phyloP scores from a whole-genome alignment of 2,113 vertebrate species.

The Garra rufa region DNA sequence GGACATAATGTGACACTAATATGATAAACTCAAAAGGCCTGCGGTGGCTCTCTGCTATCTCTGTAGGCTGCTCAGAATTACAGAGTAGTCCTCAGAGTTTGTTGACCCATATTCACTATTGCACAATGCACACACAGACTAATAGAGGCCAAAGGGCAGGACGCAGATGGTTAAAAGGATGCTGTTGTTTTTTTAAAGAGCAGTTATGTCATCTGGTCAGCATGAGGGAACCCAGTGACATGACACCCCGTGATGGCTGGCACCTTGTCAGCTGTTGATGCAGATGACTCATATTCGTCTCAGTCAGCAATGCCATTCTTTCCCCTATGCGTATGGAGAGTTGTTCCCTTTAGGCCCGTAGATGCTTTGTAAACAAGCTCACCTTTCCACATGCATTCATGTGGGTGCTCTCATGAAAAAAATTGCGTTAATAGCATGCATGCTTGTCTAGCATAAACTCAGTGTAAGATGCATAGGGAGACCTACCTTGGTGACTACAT shows the following conservation, averaged over 20 bases:
- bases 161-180: not conserved
- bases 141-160: conserved; percentile 1
- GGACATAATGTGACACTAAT: conserved; percentile 33
- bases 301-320: conserved; percentile 42
- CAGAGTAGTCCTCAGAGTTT: not conserved
- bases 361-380: conserved; percentile 12
- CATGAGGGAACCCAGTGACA: conserved; percentile 33
- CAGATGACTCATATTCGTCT: conserved; percentile 58
- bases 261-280: conserved; percentile 62
- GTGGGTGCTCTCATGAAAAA: not conserved
- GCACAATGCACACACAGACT: not conserved
- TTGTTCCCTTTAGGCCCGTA: not conserved
- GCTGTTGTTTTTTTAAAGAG: not conserved
- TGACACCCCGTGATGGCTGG: conserved; percentile 48
- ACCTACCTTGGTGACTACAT: conserved; percentile 97
- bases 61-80: not conserved
- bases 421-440: not conserved
- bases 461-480: no score
- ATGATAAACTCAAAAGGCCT: not conserved
- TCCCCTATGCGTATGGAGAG: conserved; percentile 11
- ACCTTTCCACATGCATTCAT: not conserved
- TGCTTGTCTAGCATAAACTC: no score
- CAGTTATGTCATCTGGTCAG: conserved; percentile 32
- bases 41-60: not conserved
- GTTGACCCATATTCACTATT: conserved; percentile 20